Percentiles rank a stretch among this genome's conserved stretches.
These are phyloP conservation scores for Coenonympha arcania DNA, from an alignment of 2,888 invertebrate genomes.

Conservation along the genomic window DNA sequence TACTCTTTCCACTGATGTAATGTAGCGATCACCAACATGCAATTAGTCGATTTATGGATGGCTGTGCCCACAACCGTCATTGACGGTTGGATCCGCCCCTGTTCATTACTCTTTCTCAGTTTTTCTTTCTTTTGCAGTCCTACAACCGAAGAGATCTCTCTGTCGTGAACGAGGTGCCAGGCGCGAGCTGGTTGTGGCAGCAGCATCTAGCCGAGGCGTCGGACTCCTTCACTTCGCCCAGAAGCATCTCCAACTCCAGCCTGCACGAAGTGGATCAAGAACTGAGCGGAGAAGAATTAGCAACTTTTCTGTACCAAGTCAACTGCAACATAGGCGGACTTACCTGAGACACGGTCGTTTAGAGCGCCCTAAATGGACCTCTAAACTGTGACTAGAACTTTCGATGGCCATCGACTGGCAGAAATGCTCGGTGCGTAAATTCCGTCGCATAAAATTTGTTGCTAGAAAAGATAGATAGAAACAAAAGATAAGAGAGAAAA, in stretches of 20 bases:
- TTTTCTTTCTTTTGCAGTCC: conserved; percentile 39
- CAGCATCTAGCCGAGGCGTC: conserved; percentile 52
- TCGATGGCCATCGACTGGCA: neutral
- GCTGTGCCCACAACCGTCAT: no score
- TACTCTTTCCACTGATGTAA: no score
- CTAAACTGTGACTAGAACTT: conserved; percentile 19
- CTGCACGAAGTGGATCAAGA: conserved; percentile 82
- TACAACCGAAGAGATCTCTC: conserved; percentile 52
- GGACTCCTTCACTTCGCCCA: conserved; percentile 65
- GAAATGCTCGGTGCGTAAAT: neutral
- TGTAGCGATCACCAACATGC: no score
- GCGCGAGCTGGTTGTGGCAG: conserved; percentile 53
- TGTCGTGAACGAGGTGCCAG: conserved; percentile 57
- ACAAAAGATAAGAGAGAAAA: no score
- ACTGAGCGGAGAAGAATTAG: conserved; percentile 78
- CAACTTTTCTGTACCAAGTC: conserved; percentile 79
- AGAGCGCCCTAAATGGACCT: conserved; percentile 18
- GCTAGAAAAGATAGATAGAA: no score
- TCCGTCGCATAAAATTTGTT: no score
- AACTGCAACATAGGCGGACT: conserved; percentile 67
- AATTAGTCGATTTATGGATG: no score
- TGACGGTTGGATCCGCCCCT: neutral
- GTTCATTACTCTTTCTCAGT: neutral
- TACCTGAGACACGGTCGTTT: conserved; percentile 62
- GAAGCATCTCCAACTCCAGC: conserved; percentile 82